Percentiles rank a stretch among this genome's conserved stretches.
These are phyloP conservation scores for Xyliphius kryptos DNA, from an alignment of 2,113 vertebrate species.

Conservation along the genomic window DNA sequence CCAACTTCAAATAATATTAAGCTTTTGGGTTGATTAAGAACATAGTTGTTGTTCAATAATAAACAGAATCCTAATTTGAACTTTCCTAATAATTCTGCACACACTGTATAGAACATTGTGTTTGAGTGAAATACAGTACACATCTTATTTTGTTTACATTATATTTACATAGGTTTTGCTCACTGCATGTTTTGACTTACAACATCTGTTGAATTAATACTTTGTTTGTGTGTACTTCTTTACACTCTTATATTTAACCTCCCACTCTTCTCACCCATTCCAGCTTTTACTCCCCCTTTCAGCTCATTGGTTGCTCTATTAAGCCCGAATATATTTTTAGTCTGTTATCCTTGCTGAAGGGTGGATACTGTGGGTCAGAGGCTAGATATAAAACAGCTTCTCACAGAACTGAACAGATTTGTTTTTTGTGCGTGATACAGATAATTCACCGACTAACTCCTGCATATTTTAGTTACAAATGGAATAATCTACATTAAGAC, in stretches of 20 bases:
- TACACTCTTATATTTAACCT: conserved; percentile 26
- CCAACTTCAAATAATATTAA: no score
- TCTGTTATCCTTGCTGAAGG: conserved; percentile 32
- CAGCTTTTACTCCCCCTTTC: conserved; percentile 26
- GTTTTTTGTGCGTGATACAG: not conserved
- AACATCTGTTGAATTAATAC: no score
- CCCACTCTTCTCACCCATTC: conserved; percentile 29
- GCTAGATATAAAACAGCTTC: conserved; percentile 35
- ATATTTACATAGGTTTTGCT: no score
- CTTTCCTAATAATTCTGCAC: no score
- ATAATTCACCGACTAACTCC: not conserved
- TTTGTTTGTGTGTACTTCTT: conserved; percentile 4
- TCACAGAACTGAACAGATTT: conserved; percentile 26
- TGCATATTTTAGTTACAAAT: not conserved
- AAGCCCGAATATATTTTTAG: conserved; percentile 46
- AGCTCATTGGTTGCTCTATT: conserved; percentile 39
- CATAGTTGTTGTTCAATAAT: no score
- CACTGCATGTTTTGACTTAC: no score
- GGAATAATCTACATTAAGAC: conserved; percentile 1
- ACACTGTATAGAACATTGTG: no score
- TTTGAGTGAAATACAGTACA: no score
- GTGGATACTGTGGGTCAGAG: conserved; percentile 33
- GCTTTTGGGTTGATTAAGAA: no score
- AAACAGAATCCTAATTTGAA: no score
- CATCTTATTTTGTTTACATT: no score